Evolutionary conservation across 2,888 invertebrate species (phyloP).

Genomic region (Danaus chrysippus): DNA sequence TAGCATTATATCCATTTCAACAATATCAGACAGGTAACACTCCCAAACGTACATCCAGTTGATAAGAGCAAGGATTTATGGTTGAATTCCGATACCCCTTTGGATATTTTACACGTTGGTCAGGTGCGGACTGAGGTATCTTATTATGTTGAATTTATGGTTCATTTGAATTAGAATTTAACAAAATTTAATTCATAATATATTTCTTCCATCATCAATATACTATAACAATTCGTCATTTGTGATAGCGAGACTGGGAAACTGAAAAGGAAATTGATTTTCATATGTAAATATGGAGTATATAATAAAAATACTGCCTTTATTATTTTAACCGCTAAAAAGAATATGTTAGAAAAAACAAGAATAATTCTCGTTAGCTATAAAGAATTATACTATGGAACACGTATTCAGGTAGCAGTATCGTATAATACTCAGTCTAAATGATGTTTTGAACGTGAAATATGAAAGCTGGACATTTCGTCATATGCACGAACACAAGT

Average conservation of each 20-base stretch:
- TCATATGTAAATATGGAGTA: no score
- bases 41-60: constrained; percentile 8
- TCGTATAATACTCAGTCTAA: not conserved
- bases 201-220: no score
- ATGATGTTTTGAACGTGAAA: constrained; percentile 4
- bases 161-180: no score
- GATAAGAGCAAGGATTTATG: constrained; percentile 15
- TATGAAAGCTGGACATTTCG: constrained; percentile 12
- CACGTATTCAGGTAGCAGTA: not conserved
- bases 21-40: constrained; percentile 12
- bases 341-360: no score
- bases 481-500: constrained; percentile 11
- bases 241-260: no score
- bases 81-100: constrained; percentile 8
- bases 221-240: no score
- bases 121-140: constrained; percentile 4
- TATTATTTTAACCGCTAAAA: no score
- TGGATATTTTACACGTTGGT: constrained; percentile 1
- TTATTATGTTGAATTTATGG: not conserved
- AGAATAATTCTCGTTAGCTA: no score
- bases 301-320: no score
- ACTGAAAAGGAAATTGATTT: no score
- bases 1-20: constrained; percentile 14
- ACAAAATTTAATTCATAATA: no score
- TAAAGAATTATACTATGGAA: no score